Percentiles rank a stretch among this genome's conserved stretches.
Evolutionary conservation across 2,113 vertebrate species (phyloP).

Genomic region (Leucopsar rothschildi): DNA sequence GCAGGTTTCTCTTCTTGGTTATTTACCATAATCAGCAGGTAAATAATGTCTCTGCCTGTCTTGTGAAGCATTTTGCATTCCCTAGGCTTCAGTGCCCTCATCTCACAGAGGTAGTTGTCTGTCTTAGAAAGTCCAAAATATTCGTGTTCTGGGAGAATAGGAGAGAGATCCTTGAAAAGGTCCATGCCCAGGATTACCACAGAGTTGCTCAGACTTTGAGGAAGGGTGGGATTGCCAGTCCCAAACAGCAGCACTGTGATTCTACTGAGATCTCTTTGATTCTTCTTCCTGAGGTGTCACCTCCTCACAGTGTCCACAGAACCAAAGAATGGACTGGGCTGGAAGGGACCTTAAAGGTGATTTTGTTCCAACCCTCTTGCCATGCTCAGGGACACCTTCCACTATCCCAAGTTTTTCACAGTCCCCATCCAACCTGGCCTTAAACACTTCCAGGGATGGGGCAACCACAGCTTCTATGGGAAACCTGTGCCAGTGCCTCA

Average conservation of each 20-base stretch:
- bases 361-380: too few species aligned
- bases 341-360: background rate
- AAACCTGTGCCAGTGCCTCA: accelerated
- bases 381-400: background rate
- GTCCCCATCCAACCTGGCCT: background rate
- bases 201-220: background rate
- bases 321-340: background rate
- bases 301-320: background rate
- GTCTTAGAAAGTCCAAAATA: background rate
- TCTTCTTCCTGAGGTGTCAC: background rate
- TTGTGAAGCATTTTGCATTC: background rate
- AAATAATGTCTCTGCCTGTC: background rate
- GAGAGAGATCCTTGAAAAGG: background rate
- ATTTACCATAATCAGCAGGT: background rate
- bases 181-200: background rate
- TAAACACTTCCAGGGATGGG: background rate
- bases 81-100: background rate
- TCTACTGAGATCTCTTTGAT: background rate
- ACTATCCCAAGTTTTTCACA: background rate
- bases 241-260: accelerated
- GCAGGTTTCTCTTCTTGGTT: background rate
- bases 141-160: background rate
- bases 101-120: background rate
- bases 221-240: background rate
- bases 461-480: background rate